Evolutionary conservation across 2,113 vertebrate species (phyloP).

Genomic region (Leucosticte australis): DNA sequence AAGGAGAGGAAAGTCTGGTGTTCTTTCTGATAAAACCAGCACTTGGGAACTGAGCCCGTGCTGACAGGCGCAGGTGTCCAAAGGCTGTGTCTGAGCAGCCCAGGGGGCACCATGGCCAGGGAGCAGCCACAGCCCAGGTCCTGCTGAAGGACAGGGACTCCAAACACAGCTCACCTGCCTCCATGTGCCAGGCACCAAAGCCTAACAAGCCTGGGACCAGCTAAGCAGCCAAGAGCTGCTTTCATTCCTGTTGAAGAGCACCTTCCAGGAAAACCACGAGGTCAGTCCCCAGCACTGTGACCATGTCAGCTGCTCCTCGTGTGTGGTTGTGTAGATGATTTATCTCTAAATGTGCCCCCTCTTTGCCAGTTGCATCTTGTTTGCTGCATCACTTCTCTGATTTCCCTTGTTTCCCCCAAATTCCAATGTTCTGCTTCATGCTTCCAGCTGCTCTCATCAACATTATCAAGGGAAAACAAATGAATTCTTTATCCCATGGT

Average conservation of each 20-base stretch:
- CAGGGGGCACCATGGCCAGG: not conserved
- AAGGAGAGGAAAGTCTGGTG: not conserved
- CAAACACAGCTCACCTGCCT: not conserved
- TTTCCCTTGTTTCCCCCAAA: not conserved
- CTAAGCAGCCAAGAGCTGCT: not conserved
- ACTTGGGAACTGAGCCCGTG: not conserved
- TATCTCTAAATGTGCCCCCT: not conserved
- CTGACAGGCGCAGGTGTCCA: accelerated
- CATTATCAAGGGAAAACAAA: not conserved
- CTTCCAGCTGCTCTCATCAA: not conserved
- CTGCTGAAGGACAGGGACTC: not conserved
- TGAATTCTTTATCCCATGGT: not conserved
- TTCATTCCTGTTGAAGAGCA: not conserved
- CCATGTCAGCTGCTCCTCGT: not conserved
- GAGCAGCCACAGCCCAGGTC: not conserved
- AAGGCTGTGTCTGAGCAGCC: accelerated
- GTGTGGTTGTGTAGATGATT: not conserved
- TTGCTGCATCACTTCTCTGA: not conserved
- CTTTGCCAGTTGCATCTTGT: not conserved
- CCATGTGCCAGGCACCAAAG: not conserved
- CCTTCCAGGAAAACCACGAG: not conserved
- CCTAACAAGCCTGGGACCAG: not conserved
- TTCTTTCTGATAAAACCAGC: not conserved
- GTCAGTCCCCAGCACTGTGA: not conserved
- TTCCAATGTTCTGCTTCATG: not conserved